Conservation (phyloP, 2,888 invertebrate genomes). For the Aleiodes alternator region DNA sequence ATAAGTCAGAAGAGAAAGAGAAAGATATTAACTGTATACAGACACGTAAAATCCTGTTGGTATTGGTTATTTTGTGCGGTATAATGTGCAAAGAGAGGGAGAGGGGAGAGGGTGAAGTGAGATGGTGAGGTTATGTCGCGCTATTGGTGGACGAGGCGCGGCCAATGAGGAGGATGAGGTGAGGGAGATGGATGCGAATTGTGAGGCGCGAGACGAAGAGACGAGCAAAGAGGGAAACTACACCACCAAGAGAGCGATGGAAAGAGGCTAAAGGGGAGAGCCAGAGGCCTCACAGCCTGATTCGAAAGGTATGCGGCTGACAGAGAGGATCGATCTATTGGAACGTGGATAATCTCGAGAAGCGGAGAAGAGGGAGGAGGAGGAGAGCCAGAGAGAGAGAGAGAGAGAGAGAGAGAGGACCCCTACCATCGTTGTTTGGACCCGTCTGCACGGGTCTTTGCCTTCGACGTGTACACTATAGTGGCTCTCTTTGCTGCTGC, state of each 20-base stretch:
- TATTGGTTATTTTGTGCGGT: slow-evolving; percentile 23
- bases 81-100: slow-evolving; percentile 27
- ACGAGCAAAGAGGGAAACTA: slow-evolving; percentile 35
- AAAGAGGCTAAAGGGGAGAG: slow-evolving; percentile 51
- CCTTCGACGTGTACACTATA: slow-evolving; percentile 55
- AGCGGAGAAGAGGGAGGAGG: slow-evolving; percentile 33
- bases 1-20: slow-evolving; percentile 1
- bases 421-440: slow-evolving; percentile 62
- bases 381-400: too few species aligned
- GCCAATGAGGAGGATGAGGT: slow-evolving; percentile 47
- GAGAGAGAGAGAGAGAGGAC: slow-evolving; percentile 40
- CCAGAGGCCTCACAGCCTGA: slow-evolving; percentile 45
- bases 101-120: slow-evolving; percentile 29
- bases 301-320: slow-evolving; percentile 68
- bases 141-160: slow-evolving; percentile 52
- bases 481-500: slow-evolving; percentile 36
- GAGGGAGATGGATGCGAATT: slow-evolving; percentile 31
- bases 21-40: slow-evolving; percentile 1
- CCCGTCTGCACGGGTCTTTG: slow-evolving; percentile 62
- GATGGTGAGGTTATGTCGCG: slow-evolving; percentile 29
- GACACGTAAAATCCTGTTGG: not conserved
- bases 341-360: slow-evolving; percentile 63
- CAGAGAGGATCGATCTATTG: slow-evolving; percentile 72
- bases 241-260: slow-evolving; percentile 39
- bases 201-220: slow-evolving; percentile 54